Evolutionary conservation across 2,888 invertebrate genomes (phyloP).

Genomic region (Rhorus exstirpatorius): DNA sequence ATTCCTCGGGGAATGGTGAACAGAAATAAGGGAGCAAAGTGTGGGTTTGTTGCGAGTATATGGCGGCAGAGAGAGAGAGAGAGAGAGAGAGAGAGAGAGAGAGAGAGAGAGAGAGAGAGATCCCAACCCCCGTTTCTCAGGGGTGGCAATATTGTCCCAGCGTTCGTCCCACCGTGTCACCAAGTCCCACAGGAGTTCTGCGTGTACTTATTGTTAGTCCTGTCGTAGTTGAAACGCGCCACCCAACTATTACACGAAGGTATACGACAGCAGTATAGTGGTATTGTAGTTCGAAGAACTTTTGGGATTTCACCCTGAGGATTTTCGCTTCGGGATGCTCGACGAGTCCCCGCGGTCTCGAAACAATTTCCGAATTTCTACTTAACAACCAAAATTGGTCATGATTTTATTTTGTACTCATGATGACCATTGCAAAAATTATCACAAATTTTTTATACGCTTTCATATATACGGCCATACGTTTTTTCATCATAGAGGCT

Average conservation of each 20-base stretch:
- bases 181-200: slow-evolving; percentile 62
- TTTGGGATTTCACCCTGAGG: slow-evolving; percentile 6
- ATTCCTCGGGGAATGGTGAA: slow-evolving; percentile 53
- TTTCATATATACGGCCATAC: too few relatives aligned
- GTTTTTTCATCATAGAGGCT: too few relatives aligned
- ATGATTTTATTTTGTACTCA: too few relatives aligned
- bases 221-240: slow-evolving; percentile 41
- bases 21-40: slow-evolving; percentile 47
- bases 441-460: too few relatives aligned
- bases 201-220: slow-evolving; percentile 69
- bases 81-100: background rate
- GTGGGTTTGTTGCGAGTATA: slow-evolving; percentile 54
- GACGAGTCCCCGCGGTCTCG: too few relatives aligned
- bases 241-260: slow-evolving; percentile 26
- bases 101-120: slow-evolving; percentile 28
- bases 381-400: too few relatives aligned
- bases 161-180: slow-evolving; percentile 49
- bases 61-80: background rate
- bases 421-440: too few relatives aligned
- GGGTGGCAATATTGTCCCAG: slow-evolving; percentile 67
- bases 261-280: background rate
- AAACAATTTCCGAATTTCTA: background rate
- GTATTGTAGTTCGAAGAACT: slow-evolving; percentile 21
- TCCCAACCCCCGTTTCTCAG: slow-evolving; percentile 31
- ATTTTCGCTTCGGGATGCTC: too few relatives aligned